Base-by-base conservation (phyloP, 2,888 invertebrate species). In the Auanema sp. region DNA sequence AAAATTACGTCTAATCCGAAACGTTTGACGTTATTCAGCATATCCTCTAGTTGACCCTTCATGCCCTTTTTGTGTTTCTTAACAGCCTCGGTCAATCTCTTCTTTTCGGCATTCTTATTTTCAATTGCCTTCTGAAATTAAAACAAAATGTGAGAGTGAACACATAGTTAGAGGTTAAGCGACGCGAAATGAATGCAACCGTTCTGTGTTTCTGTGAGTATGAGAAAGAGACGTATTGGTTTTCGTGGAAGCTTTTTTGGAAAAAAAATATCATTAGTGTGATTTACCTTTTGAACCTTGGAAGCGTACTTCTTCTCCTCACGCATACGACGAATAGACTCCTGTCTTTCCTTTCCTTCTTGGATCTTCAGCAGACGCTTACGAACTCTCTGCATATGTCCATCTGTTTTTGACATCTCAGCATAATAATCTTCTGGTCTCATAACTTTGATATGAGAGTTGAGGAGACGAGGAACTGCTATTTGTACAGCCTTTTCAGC, bases 391-490 rank as follows among this genome's bases (percentile, higher is more conserved):
- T 94, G 93, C 98, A 98, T 98, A 81, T 98, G 98, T 41, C 89
- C 89, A 86, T 98, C 98, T 14, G 92, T 88, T 85, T 98, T 98
- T 0, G 93, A 93, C 98, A 98, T 98, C 87, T 98, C 93, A 0
- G 97, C 98, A 86, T 95, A 97, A 85, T 94, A 98, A 85, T 97
- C 97, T 61, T 92, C 91, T 0, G 98, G 98, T 85, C 91, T 88
- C 81, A 89, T 90, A 0, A 74, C 74, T 57, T 71, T 72, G 50
- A 72, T 69, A 1, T 64, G 62, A 43, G 69, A 52, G 12, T 89
- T 88, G 66, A 92, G 90, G 10, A 98, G 86, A 72, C 88, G 88
- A 52, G 89, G 89, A 23, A 97, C 88, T 0, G 90, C 92, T 70
- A 91, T 89, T 25, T 92, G 76, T 0, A 92, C 92, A 0, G 95